Base-by-base conservation (phyloP, 1,140 invertebrate genomes). In the Spodoptera frugiperda region DNA sequence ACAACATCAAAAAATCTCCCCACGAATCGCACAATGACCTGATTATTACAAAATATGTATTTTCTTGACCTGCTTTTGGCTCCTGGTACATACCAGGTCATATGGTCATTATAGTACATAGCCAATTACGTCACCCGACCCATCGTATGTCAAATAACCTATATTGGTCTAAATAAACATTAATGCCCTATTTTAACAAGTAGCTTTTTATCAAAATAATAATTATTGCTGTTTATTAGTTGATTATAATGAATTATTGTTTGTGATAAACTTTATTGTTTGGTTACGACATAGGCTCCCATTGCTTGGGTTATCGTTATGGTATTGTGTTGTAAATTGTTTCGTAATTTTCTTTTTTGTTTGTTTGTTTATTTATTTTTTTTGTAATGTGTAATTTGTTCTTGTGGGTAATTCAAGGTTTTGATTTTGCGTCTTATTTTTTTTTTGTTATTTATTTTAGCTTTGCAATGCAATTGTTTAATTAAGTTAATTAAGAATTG, bases 211-310 rank as follows among this genome's bases (percentile, higher is more conserved):
- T 65, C 61, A 25, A 14, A 51, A 51, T 59, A 14, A 33, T 48
- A 46, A 44, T 48, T 21, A n/a, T 48, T 12, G n/a, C 9, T 65
- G 17, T 65, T 65, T 65, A 65, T 48, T 55, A 19, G 14, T 65
- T 48, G 61, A 65, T 65, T 65, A 19, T 65, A 21, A 49, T 65
- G 44, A 65, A 48, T 65, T 65, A 65, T 65, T 65, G 61, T 65
- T 21, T 65, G 14, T 49, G 61, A 65, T 65, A 65, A 48, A n/a
- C 8, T 0, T 65, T 49, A 48, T 65, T 65, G 61, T 65, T 65
- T 48, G 17, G 44, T 17, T 21, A 65, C 61, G 48, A 65, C 46
- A 25, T 48, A 65, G 19, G 17, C 1, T 48, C 61, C 44, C 21
- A 14, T 25, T 49, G 3, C 0, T n/a, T 2, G 61, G 61, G 61